Evolutionary conservation across 2,113 vertebrate genomes (phyloP).

Genomic region (Misgurnus mizolepis): DNA sequence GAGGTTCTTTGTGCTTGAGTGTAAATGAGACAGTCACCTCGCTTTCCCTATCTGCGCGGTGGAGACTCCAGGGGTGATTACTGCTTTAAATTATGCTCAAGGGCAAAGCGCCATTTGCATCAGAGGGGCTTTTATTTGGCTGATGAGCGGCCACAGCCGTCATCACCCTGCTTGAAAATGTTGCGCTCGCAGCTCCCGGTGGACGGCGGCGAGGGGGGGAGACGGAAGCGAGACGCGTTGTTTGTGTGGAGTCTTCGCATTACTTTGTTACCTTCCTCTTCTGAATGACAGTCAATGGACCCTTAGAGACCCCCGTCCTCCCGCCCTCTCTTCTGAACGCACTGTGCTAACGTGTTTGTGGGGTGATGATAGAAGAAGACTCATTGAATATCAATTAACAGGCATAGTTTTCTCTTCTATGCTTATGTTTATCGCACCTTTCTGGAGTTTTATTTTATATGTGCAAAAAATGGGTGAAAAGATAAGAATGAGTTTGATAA

Average conservation of each 20-base stretch:
- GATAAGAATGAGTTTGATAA: constrained; percentile 83
- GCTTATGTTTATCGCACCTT: neutral
- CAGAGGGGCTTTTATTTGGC: constrained; percentile 74
- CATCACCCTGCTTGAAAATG: constrained; percentile 53
- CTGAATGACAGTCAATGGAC: constrained; percentile 91
- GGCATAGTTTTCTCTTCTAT: neutral
- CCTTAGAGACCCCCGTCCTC: constrained; percentile 67
- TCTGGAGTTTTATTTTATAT: neutral
- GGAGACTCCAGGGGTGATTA: constrained; percentile 98
- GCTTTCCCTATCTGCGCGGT: constrained; percentile 85
- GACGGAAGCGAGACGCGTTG: constrained; percentile 85
- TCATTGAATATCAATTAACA: constrained; percentile 50
- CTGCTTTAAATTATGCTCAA: constrained; percentile 99
- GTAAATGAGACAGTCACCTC: constrained; percentile 94
- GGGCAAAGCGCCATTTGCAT: constrained; percentile 99
- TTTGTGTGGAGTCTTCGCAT: constrained; percentile 78
- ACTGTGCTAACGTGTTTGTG: constrained; percentile 34
- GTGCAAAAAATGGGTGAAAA: constrained; percentile 58
- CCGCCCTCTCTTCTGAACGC: constrained; percentile 9
- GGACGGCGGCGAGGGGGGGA: constrained; percentile 65
- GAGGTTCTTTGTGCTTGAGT: constrained; percentile 96
- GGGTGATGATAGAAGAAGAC: constrained; percentile 31
- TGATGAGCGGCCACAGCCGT: constrained; percentile 52
- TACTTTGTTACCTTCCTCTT: constrained; percentile 70
- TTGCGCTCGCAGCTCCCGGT: constrained; percentile 47